Base-by-base conservation (phyloP, 2,797 vertebrate genomes). In the Platalea minor region DNA sequence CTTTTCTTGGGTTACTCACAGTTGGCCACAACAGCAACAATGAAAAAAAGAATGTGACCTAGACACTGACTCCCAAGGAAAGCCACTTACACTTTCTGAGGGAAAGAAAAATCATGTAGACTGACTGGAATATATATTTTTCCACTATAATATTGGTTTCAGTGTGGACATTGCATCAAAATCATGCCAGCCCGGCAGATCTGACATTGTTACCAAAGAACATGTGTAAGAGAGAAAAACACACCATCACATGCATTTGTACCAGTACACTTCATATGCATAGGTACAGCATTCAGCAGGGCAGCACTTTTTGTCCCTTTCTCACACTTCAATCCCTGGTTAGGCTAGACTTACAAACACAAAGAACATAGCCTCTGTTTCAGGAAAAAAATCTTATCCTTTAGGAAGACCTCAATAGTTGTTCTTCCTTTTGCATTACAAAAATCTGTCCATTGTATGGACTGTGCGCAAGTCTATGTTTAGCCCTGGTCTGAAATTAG, bases 211-310 rank as follows among this genome's bases (percentile, higher is more conserved):
- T 54, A 45, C 17, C 10, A 46, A 72, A 79, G 12, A 54, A 28
- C 15, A 24, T 1, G 15, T 3, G 4, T n/a, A 73, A 68, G 51
- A 89, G 39, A 51, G 31, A 67, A 72, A 74, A 67, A 76, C 8
- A 3, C 26, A 63, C n/a, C 4, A 13, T 29, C 3, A 0, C 1
- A 0, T 28, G 4, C 17, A 11, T 48, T 9, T n/a, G 21, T 39
- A 54, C 21, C 19, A 29, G 10, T 28, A 51, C 56, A 37, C 5
- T 69, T 69, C 33, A 15, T 5, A 3, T 6, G 13, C 12, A 7
- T 5, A 70, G 7, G 12, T 24, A 46, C 9, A 65, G 15, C 4
- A 9, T 25, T 48, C 28, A 45, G 17, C 37, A 59, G 80, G 19
- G 31, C 31, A 63, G 10, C 17, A 45, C 8, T 69, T 85, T 29